Conservation (phyloP, 2,888 invertebrate genomes). For the Apamea sordens region DNA sequence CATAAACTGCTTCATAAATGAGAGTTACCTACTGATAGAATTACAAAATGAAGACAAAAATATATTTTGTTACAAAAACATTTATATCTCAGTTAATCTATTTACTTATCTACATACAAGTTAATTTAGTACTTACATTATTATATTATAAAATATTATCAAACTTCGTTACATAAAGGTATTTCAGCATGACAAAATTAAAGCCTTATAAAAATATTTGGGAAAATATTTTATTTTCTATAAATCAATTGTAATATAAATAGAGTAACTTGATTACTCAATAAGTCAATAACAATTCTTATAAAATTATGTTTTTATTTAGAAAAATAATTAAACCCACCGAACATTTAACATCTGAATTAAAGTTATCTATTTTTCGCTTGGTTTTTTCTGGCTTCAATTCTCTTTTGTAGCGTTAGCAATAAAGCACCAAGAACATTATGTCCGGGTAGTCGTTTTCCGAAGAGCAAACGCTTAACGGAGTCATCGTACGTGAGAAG, state of each 20-base stretch:
- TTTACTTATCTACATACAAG: constrained; percentile 62
- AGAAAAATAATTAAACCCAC: constrained; percentile 37
- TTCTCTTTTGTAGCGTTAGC: constrained; percentile 94
- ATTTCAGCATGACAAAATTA: constrained; percentile 63
- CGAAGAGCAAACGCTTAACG: constrained; percentile 96
- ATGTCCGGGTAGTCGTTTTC: constrained; percentile 96
- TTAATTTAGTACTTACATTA: constrained; percentile 62
- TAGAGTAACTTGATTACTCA: constrained; percentile 32
- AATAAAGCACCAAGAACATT: constrained; percentile 96
- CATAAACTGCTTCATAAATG: constrained; percentile 48
- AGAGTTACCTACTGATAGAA: constrained; percentile 51
- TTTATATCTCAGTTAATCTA: constrained; percentile 53
- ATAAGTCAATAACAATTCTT: constrained; percentile 35
- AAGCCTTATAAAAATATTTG: constrained; percentile 65
- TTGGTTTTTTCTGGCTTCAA: constrained; percentile 91
- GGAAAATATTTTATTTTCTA: constrained; percentile 59
- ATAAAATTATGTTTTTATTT: constrained; percentile 26
- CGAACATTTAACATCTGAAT: constrained; percentile 3
- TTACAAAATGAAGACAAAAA: constrained; percentile 54
- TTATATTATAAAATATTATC: constrained; percentile 50
- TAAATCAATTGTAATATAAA: constrained; percentile 41
- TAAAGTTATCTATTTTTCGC: constrained; percentile 83
- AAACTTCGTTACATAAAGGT: constrained; percentile 58
- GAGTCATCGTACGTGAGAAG: constrained; percentile 97
- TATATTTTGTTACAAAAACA: constrained; percentile 63